Evolutionary conservation across 64 coral and sea anemone species (phyloP).

Genomic region (Anthopleura sola): DNA sequence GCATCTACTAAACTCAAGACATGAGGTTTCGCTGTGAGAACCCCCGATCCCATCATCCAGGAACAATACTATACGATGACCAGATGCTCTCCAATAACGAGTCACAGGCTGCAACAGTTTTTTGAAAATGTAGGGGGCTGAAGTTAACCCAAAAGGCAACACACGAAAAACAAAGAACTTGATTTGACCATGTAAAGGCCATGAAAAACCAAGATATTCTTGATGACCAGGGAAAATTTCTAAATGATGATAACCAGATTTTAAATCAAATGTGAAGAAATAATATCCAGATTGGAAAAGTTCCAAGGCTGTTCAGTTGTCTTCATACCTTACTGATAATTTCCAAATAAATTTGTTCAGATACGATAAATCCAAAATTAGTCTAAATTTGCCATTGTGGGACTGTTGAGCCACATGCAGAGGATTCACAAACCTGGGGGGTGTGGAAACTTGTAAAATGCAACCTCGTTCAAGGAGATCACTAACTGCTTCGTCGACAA

Average conservation of each 20-base stretch:
- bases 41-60: slow-evolving; percentile 55
- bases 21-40: background rate
- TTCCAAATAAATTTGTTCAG: slow-evolving; percentile 78
- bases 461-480: slow-evolving; percentile 49
- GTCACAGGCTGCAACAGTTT: slow-evolving; percentile 51
- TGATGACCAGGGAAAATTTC: slow-evolving; percentile 62
- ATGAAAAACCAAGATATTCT: slow-evolving; percentile 38
- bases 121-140: slow-evolving; percentile 55
- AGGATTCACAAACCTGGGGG: slow-evolving; percentile 42
- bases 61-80: slow-evolving; percentile 41
- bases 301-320: slow-evolving; percentile 36
- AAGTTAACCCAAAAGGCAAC: slow-evolving; percentile 51
- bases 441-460: slow-evolving; percentile 26
- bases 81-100: slow-evolving; percentile 28
- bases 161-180: slow-evolving; percentile 49
- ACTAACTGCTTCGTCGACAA: slow-evolving; percentile 52
- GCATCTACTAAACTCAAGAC: slow-evolving; percentile 15
- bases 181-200: slow-evolving; percentile 7
- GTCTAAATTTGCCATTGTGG: slow-evolving; percentile 43
- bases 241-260: slow-evolving; percentile 76
- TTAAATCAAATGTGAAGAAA: slow-evolving; percentile 70
- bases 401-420: slow-evolving; percentile 48
- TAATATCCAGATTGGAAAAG: slow-evolving; percentile 49
- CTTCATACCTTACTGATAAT: slow-evolving; percentile 52
- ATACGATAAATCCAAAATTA: slow-evolving; percentile 55